A percentile compares a stretch with the other conserved stretches of the same genome.
These are phyloP conservation scores for Drosophila paranaensis DNA, from an alignment of 2,888 invertebrate species.

Conservation along the genomic window DNA sequence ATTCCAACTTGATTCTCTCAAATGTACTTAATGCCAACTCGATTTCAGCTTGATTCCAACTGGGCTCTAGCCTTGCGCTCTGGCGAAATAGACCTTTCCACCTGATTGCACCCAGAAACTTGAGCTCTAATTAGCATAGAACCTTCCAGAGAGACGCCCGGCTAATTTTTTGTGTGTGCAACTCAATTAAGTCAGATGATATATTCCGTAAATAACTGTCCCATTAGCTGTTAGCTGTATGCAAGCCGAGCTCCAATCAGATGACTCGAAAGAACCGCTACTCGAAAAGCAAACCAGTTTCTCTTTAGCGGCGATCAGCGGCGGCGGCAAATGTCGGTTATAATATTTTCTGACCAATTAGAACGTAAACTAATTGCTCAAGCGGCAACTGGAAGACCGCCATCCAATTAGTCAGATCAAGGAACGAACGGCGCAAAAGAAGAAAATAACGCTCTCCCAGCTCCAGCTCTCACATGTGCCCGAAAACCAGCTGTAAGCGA, in stretches of 20 bases:
- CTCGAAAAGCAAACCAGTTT: slow-evolving; percentile 52
- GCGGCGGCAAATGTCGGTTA: slow-evolving; percentile 66
- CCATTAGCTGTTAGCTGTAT: slow-evolving; percentile 27
- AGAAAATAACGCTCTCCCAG: slow-evolving; percentile 22
- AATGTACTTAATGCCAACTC: slow-evolving; percentile 27
- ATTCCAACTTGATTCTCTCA: slow-evolving; percentile 15
- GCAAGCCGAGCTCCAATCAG: slow-evolving; percentile 46
- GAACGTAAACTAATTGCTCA: slow-evolving; percentile 76
- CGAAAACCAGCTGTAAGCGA: slow-evolving; percentile 63
- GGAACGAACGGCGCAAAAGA: slow-evolving; percentile 34
- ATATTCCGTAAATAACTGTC: slow-evolving; percentile 54
- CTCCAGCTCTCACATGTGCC: slow-evolving; percentile 36
- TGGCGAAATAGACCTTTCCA: slow-evolving; percentile 64
- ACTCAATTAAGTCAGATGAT: slow-evolving; percentile 32
- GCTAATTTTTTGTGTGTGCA: slow-evolving; percentile 6
- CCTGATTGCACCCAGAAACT: slow-evolving; percentile 55
- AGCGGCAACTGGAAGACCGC: slow-evolving; percentile 71
- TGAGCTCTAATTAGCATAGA: slow-evolving; percentile 50
- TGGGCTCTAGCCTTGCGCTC: slow-evolving; percentile 40
- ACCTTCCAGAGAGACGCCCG: slow-evolving; percentile 24
- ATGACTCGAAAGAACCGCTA: slow-evolving; percentile 40
- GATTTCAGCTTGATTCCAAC: slow-evolving; percentile 26
- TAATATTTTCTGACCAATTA: slow-evolving; percentile 79
- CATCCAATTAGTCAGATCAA: slow-evolving; percentile 67
- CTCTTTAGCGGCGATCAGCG: slow-evolving; percentile 25